Evolutionary conservation across 1,140 invertebrate species (phyloP).

Genomic region (Calephelis nemesis): DNA sequence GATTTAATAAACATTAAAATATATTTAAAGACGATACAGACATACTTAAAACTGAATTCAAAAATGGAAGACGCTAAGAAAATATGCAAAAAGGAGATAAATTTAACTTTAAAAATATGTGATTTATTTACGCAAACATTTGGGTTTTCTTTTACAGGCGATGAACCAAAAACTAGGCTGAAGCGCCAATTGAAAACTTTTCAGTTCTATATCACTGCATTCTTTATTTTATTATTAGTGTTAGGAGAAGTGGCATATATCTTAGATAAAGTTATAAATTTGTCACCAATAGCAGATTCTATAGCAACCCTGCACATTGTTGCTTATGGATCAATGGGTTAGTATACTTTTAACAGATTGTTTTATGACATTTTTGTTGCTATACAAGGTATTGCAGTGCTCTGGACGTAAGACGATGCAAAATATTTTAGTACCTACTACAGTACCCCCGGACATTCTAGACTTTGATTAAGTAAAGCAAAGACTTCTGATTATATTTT

Average conservation of each 20-base stretch:
- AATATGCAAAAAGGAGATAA: not conserved
- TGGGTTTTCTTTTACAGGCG: not conserved
- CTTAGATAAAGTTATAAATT: not conserved
- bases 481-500: no score
- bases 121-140: not conserved
- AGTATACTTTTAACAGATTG: not conserved
- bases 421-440: no score
- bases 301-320: not conserved
- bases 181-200: not conserved
- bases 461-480: no score
- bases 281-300: not conserved
- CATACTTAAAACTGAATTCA: no score
- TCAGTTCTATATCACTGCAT: not conserved
- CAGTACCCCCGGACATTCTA: no score
- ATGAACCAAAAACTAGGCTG: not conserved
- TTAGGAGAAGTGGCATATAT: not conserved
- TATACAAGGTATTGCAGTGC: not conserved
- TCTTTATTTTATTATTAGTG: not conserved
- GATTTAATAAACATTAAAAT: no score
- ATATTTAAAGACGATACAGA: no score
- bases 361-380: not conserved
- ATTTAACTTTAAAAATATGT: not conserved
- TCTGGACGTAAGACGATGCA: no score
- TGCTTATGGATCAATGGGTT: conserved; percentile 2
- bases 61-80: not conserved